Percentiles rank a stretch among this genome's conserved stretches.
Conservation (phyloP, 1,140 invertebrate species). For the Habropoda laboriosa region DNA sequence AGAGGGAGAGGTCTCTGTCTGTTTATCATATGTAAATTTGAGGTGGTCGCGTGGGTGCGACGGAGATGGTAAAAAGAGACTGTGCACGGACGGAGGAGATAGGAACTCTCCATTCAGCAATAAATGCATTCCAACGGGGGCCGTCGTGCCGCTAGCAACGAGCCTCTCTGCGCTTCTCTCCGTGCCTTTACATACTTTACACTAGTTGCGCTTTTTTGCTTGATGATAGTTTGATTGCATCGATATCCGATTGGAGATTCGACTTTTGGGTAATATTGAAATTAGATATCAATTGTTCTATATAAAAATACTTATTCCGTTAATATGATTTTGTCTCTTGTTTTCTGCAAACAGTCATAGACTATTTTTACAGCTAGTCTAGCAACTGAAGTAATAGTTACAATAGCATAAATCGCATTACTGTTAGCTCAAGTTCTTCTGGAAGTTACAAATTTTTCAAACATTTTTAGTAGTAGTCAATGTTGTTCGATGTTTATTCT, state of each 20-base stretch:
- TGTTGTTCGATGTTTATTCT: not conserved
- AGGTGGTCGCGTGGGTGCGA: conserved; percentile 36
- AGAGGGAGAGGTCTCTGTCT: conserved; percentile 9
- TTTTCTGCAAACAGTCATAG: too few relatives aligned
- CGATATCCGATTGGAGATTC: too few relatives aligned
- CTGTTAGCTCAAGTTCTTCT: not conserved
- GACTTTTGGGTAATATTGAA: not conserved
- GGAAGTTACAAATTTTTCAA: not conserved
- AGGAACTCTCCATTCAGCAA: conserved; percentile 62
- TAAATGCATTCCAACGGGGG: conserved; percentile 63
- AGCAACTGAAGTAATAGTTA: too few relatives aligned
- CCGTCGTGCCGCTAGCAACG: conserved; percentile 53
- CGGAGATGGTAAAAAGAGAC: conserved; percentile 38
- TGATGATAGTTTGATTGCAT: too few relatives aligned
- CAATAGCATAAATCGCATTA: not conserved
- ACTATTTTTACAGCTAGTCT: too few relatives aligned
- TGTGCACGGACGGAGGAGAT: conserved; percentile 39
- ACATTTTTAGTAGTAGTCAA: not conserved
- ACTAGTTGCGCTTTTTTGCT: not conserved
- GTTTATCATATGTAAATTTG: conserved; percentile 69
- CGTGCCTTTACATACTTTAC: not conserved
- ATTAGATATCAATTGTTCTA: not conserved
- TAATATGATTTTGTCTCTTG: too few relatives aligned
- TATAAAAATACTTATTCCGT: too few relatives aligned
- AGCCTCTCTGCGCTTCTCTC: not conserved